phyloP scores from a whole-genome alignment of 23 tunicate species.

The Clavelina lepadiformis region DNA sequence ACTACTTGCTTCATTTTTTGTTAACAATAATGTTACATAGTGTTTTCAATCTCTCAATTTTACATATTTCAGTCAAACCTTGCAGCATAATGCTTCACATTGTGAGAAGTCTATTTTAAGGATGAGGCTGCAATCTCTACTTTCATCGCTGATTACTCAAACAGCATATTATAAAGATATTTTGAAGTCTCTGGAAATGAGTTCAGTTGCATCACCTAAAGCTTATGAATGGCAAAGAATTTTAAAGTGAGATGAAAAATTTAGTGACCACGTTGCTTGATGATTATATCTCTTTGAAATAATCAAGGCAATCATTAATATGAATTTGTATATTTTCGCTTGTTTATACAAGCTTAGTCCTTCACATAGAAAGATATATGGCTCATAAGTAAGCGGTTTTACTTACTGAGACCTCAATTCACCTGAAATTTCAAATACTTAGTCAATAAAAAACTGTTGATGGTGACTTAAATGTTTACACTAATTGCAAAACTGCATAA shows the following conservation, averaged over 20 bases:
- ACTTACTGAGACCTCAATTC: too few relatives aligned
- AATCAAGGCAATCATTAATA: too few relatives aligned
- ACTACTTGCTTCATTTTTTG: too few relatives aligned
- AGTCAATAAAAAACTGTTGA: too few relatives aligned
- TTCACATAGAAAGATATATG: too few relatives aligned
- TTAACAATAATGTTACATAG: background rate
- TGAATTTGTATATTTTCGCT: too few relatives aligned
- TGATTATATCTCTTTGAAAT: background rate
- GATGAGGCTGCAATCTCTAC: conserved; percentile 26
- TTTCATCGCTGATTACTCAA: conserved; percentile 59
- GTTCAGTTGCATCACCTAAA: conserved; percentile 4
- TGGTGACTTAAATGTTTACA: too few relatives aligned
- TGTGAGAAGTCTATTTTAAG: conserved; percentile 7
- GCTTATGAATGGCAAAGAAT: conserved; percentile 77
- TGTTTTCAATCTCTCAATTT: background rate
- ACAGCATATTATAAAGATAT: conserved; percentile 57
- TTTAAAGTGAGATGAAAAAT: conserved; percentile 38
- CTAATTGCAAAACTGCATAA: too few relatives aligned
- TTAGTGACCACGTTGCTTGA: background rate
- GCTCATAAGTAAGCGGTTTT: too few relatives aligned
- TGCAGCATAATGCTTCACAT: conserved; percentile 23
- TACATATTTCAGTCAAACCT: conserved; percentile 7
- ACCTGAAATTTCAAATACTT: too few relatives aligned
- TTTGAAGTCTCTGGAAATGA: conserved; percentile 18
- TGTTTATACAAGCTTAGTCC: too few relatives aligned